Base-by-base conservation (phyloP, 2,888 invertebrate species). In the Dione vanillae region DNA sequence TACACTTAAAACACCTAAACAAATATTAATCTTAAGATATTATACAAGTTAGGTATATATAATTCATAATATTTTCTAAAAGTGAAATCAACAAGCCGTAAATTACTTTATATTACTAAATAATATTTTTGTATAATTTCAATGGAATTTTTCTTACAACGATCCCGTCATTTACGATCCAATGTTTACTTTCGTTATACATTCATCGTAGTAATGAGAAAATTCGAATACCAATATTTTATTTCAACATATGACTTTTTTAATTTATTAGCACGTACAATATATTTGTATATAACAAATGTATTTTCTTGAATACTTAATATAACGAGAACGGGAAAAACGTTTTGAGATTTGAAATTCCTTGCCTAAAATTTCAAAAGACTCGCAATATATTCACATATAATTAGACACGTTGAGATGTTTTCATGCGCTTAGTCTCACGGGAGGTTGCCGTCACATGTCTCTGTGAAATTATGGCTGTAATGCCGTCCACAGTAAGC, bases 391-490 rank as follows among this genome's bases (percentile, higher is more conserved):
- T 40, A 64, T 69, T 64, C 37, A 64, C 47, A 45, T 69, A 69
- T 69, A 69, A 64, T 64, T 69, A 69, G 62, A 64, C 54, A 54
- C 37, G 68, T 64, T 40, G 64, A 69, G 68, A 68, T 62, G 62
- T 62, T 68, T 68, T 62, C 68, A 68, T 64, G 47, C 35, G 62
- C 52, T 69, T 40, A 69, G 62, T 68, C 68, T 68, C 68, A 62
- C 40, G 62, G 64, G 68, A 64, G 68, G 45, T 54, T 62, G 62
- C 62, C 52, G 68, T 62, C 62, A 69, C 68, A 52, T 61, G 61
- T 64, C 40, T 49, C 68, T 64, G 45, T 64, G 19, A 69, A 69
- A 69, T 64, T 69, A 69, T 69, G 37, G 64, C 68, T 54, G 40
- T 64, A 64, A 64, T 52, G 27, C 40, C 54, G 62, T 69, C 68